A percentile compares a stretch with the other conserved stretches of the same genome.
Evolutionary conservation across 2,797 vertebrate species (phyloP).

Genomic region (Aldrovandia affinis): DNA sequence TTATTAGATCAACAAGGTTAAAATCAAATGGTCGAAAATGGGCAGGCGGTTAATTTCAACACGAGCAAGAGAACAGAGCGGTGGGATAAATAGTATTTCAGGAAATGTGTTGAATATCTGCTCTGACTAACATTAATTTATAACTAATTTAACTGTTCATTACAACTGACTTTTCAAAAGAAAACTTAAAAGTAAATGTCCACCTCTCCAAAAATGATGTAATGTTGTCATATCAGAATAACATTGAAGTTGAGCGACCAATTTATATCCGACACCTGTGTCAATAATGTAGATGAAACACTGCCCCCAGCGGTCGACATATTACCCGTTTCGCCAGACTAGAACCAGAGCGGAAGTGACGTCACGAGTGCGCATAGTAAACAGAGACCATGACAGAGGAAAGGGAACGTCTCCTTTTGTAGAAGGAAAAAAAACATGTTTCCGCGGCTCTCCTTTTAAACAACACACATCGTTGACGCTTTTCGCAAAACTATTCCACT

Average conservation of each 20-base stretch:
- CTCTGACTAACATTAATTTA: neutral
- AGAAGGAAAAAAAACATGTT: conserved; percentile 4
- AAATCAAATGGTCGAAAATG: too few species aligned
- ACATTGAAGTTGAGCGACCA: neutral
- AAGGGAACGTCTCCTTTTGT: neutral
- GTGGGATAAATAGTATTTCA: neutral
- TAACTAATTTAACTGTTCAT: neutral
- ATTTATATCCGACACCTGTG: neutral
- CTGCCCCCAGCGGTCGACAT: neutral
- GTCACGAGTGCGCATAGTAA: conserved; percentile 24
- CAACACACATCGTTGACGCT: neutral
- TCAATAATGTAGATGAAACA: neutral
- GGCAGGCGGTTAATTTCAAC: neutral
- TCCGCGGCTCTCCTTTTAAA: neutral
- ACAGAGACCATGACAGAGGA: conserved; percentile 11
- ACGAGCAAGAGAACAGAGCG: neutral
- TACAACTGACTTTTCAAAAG: neutral
- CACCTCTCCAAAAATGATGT: neutral
- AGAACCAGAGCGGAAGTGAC: conserved; percentile 23
- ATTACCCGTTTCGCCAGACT: neutral
- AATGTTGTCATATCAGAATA: neutral
- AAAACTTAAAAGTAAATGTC: neutral
- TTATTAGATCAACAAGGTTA: too few species aligned
- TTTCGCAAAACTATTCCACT: too few species aligned
- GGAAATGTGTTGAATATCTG: neutral